phyloP scores from a whole-genome alignment of 2,797 vertebrate genomes.

The Enteromius thamalakanensis region DNA sequence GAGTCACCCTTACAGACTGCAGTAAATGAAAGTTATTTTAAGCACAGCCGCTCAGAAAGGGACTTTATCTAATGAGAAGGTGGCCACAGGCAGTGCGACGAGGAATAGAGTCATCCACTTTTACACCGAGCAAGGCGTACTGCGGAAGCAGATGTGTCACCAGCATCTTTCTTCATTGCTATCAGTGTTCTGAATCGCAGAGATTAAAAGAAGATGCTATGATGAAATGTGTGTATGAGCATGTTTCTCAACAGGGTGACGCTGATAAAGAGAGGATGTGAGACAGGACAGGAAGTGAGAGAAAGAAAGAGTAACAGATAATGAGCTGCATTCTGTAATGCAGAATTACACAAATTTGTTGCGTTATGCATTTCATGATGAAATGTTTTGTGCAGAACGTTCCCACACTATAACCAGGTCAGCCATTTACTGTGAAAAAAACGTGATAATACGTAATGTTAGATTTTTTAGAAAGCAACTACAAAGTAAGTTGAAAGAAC shows the following conservation, averaged over 20 bases:
- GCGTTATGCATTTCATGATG: not conserved
- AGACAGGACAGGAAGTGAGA: conserved; percentile 23
- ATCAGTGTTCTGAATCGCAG: conserved; percentile 17
- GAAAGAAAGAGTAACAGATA: conserved; percentile 5
- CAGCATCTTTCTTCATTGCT: conserved; percentile 10
- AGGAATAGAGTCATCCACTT: conserved; percentile 39
- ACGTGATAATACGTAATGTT: not conserved
- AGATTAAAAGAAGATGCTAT: conserved; percentile 39
- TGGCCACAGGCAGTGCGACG: conserved; percentile 34
- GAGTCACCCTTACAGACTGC: conserved; percentile 66
- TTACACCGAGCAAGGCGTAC: not conserved
- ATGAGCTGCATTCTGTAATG: conserved; percentile 15
- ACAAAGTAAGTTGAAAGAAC: not conserved
- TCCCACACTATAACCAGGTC: not conserved
- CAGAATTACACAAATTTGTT: not conserved
- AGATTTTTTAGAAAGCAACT: not conserved
- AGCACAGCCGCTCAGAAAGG: conserved; percentile 39
- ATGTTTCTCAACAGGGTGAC: conserved; percentile 25
- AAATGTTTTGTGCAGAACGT: not conserved
- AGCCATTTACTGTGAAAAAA: not conserved
- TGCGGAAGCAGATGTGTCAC: conserved; percentile 23
- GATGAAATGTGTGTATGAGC: conserved; percentile 2
- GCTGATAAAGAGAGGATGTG: conserved; percentile 12
- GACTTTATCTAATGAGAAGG: conserved; percentile 63
- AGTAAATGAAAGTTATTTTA: conserved; percentile 59